A percentile compares a stretch with the other conserved stretches of the same genome.
phyloP scores from a whole-genome alignment of 2,113 vertebrate species.

The Nansenia antarctica region DNA sequence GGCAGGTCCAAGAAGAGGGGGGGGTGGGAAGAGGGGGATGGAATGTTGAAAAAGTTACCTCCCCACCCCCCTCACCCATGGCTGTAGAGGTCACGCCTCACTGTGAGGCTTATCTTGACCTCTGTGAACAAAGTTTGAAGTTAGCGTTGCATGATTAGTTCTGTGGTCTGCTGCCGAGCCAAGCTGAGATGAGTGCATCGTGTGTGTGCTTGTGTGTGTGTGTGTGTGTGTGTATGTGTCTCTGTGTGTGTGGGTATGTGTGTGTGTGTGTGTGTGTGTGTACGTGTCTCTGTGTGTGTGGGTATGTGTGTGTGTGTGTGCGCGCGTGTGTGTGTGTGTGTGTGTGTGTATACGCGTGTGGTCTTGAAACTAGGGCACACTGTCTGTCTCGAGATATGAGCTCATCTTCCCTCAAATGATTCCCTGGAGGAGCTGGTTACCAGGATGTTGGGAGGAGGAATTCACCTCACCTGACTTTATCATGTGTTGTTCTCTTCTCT shows the following conservation, averaged over 20 bases:
- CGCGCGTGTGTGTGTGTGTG: no score
- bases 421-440: slow-evolving; percentile 47
- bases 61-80: no score
- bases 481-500: no score
- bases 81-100: background rate
- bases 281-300: no score
- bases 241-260: no score
- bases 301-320: no score
- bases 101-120: background rate
- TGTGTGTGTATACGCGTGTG: no score
- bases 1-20: background rate
- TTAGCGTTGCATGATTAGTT: background rate
- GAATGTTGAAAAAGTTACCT: background rate
- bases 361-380: background rate
- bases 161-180: background rate
- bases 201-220: no score
- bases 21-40: background rate
- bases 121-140: background rate
- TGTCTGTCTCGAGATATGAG: slow-evolving; percentile 65
- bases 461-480: slow-evolving; percentile 1
- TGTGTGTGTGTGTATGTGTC: no score
- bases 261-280: no score
- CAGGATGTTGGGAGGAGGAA: slow-evolving; percentile 15
- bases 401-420: slow-evolving; percentile 54
- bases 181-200: background rate